These are phyloP conservation scores for Orchestia grillus DNA, from an alignment of 1,140 invertebrate genomes.

Conservation along the genomic window DNA sequence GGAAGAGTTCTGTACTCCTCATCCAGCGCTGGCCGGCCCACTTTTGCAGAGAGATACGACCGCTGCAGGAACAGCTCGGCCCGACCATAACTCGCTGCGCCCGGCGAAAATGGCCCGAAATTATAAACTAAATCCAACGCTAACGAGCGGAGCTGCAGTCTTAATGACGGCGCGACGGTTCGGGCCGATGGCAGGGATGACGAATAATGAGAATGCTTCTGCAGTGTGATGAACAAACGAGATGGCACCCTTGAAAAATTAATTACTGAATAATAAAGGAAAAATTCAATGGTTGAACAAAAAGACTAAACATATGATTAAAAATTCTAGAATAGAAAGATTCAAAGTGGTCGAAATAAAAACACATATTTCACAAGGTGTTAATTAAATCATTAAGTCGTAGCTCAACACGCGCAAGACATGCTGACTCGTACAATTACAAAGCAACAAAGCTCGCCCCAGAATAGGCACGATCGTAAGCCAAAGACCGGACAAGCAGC, in stretches of 20 bases:
- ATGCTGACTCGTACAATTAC: neutral
- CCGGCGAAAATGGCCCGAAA: neutral
- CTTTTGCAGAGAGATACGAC: neutral
- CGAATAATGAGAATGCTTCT: neutral
- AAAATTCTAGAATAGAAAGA: neutral
- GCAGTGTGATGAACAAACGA: neutral
- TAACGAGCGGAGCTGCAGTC: constrained; percentile 51
- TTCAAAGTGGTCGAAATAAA: neutral
- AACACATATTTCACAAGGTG: neutral
- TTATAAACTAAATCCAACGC: constrained; percentile 34
- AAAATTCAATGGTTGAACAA: neutral
- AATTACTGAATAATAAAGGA: neutral
- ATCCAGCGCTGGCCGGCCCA: neutral
- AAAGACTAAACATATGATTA: neutral
- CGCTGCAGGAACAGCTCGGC: neutral
- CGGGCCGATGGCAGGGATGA: neutral
- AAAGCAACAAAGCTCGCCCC: neutral
- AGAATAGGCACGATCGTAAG: too few relatives aligned
- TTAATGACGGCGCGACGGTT: neutral
- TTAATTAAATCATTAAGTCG: neutral
- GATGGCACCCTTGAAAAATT: neutral
- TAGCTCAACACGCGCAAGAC: neutral
- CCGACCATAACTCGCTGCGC: neutral
- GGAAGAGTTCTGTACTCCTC: neutral
- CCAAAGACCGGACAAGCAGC: too few relatives aligned